Evolutionary conservation across 2,888 invertebrate species (phyloP), one percentile per base, ranked within the genome.

Genomic region (Trachelus troglodyta): DNA sequence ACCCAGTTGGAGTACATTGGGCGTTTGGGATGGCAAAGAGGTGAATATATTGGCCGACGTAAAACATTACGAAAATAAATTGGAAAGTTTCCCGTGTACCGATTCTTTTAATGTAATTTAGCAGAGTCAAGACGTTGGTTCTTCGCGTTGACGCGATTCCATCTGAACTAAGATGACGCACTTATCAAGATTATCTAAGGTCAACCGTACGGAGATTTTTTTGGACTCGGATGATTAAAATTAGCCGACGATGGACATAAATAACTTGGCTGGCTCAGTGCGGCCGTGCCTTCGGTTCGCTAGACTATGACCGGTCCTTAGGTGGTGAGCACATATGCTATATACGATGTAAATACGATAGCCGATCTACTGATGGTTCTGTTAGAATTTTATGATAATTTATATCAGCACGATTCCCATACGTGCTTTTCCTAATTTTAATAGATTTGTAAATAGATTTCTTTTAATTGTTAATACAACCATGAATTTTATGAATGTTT

Each of bases 31-130:
- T 9, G 56, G 56, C 56, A 6, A 23, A 23, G 56, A 23, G 56
- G 56, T 56, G 40, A 40, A 40, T 40, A 31, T 69, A 31, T 71
- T 34, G 71, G 31, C 12, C 71, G 31, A 71, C 12, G 71, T 71
- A 31, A 71, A 71, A 12, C 71, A 23, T 71, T 71, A 31, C 71
- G 31, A 71, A 71, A 71, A 31, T 71, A 71, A 71, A 71, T 71
- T 71, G 71, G 71, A 71, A 71, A 71, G 31, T 71, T 6, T 56
- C 56, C 23, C 56, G 23, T 56, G 56, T 56, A 56, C 56, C 56
- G 56, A 56, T 56, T 56, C 23, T 23, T 15, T 56, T 23, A 56
- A 23, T 23, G 56, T 9, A 56, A 56, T 56, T 56, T 56, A 56
- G 23, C 6, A 15, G 23, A 56, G 23, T 56, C 56, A 2, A 56